Evolutionary conservation across 1,140 invertebrate genomes (phyloP), one percentile per base, ranked within the genome.

Genomic region (Saccostrea glomerata): DNA sequence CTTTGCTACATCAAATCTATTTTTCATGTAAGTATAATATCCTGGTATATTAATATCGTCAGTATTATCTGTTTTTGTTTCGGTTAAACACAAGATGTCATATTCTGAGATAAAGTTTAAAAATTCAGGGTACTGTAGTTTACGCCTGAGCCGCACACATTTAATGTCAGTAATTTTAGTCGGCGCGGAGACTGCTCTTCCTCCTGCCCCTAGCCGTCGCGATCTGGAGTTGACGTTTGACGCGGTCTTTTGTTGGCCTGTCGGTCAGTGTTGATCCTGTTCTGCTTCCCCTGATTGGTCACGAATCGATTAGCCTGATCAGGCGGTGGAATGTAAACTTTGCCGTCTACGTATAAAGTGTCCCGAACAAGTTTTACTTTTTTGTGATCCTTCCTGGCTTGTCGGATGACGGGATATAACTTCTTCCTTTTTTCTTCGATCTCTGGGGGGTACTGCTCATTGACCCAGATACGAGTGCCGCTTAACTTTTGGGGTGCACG

Each of bases 91-190:
- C 4, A 82, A 23, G 15, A 82, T 36, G 30, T 86, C 85, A 73
- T 86, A 86, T 70, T 60, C 70, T 2, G 15, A 25, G 7, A 86
- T 23, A 47, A 70, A 86, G 40, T 86, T 86, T 20, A 36, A 47
- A 73, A 66, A 86, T 36, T 23, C 6, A 36, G 11, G 11, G 47
- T 86, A 25, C 36, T 40, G 25, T 40, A 86, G 36, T 47, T 86
- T 86, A n/a, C 40, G n/a, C 36, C 17, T 30, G 12, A 86, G 23
- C 85, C 85, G 20, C 70, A 70, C 13, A 86, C 20, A 36, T 86
- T 86, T 63, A 60, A 86, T 70, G 20, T 5, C 30, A 82, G 13
- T 2, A 82, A 82, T 36, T 82, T 82, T 7, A 20, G 30, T 82
- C 63, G 23, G 63, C 11, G 63, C 11, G 17, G 4, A 66, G 17